phyloP scores from a whole-genome alignment of 2,888 invertebrate genomes.

The Argyresthia goedartella region DNA sequence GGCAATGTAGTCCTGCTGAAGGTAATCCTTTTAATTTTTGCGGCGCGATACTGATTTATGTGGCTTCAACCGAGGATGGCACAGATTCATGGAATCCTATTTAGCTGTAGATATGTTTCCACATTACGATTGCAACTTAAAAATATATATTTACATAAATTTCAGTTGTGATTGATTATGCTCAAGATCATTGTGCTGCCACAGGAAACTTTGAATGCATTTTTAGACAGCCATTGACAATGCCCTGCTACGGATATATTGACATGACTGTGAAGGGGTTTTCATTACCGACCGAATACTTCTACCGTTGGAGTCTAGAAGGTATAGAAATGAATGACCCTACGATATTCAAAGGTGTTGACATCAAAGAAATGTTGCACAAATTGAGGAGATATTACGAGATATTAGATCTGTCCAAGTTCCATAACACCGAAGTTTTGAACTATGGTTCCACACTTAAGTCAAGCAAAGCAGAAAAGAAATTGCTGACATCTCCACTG shows the following conservation, averaged over 20 bases:
- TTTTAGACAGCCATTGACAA: constrained; percentile 48
- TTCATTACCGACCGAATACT: constrained; percentile 39
- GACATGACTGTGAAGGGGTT: constrained; percentile 38
- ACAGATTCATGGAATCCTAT: no score
- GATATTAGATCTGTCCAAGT: no score
- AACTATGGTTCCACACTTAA: no score
- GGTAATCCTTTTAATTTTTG: no score
- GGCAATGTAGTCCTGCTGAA: no score
- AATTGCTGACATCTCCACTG: no score
- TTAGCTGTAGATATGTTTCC: no score
- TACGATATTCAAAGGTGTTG: not conserved
- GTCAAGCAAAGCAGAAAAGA: no score
- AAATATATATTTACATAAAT: constrained; percentile 15
- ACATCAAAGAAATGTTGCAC: not conserved
- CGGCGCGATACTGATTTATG: no score
- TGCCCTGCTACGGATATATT: constrained; percentile 29
- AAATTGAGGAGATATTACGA: not conserved
- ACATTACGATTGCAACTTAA: no score
- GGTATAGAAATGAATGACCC: not conserved
- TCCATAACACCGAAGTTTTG: no score
- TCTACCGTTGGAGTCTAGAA: constrained; percentile 13
- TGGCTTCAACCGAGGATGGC: no score
- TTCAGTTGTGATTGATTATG: constrained; percentile 67
- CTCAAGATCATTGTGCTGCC: constrained; percentile 38
- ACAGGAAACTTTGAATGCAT: constrained; percentile 74